Percentiles rank a stretch among this genome's conserved stretches.
These are phyloP conservation scores for Prinia subflava DNA, from an alignment of 2,113 vertebrate genomes.

Conservation along the genomic window DNA sequence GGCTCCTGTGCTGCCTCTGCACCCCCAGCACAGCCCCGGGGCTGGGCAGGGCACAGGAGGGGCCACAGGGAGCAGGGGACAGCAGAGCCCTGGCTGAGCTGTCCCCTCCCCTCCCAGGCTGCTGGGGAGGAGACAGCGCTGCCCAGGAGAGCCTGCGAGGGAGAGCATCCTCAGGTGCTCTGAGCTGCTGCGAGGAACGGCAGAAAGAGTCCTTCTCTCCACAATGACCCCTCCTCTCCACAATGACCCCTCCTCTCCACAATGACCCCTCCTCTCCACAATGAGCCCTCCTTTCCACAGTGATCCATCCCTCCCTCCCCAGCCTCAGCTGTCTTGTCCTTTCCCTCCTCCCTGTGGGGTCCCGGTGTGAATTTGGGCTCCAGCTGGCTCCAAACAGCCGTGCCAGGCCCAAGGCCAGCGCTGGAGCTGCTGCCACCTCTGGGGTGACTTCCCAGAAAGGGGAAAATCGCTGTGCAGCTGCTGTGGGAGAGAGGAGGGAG, in stretches of 20 bases:
- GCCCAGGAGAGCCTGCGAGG: not conserved
- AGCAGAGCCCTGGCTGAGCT: not conserved
- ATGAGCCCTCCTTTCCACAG: fast-evolving
- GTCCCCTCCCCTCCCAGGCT: not conserved
- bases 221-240: fast-evolving
- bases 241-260: fast-evolving
- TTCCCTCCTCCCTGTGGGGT: not conserved
- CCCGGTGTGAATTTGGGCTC: not conserved
- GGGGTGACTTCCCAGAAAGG: not conserved
- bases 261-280: too few species aligned
- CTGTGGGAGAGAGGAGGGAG: not conserved
- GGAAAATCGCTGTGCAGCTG: not conserved
- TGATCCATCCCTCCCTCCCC: not conserved
- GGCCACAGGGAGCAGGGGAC: not conserved
- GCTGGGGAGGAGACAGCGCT: not conserved
- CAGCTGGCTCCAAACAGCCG: not conserved
- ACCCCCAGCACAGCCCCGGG: fast-evolving
- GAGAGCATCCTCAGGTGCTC: fast-evolving
- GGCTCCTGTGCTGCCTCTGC: not conserved
- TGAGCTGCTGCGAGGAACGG: fast-evolving
- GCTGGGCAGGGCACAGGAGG: fast-evolving
- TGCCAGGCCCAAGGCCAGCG: not conserved
- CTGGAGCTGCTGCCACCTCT: not conserved
- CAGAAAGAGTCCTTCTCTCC: not conserved
- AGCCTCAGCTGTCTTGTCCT: not conserved